Evolutionary conservation across 2,113 vertebrate species (phyloP).

Genomic region (Dicentrarchus labrax): DNA sequence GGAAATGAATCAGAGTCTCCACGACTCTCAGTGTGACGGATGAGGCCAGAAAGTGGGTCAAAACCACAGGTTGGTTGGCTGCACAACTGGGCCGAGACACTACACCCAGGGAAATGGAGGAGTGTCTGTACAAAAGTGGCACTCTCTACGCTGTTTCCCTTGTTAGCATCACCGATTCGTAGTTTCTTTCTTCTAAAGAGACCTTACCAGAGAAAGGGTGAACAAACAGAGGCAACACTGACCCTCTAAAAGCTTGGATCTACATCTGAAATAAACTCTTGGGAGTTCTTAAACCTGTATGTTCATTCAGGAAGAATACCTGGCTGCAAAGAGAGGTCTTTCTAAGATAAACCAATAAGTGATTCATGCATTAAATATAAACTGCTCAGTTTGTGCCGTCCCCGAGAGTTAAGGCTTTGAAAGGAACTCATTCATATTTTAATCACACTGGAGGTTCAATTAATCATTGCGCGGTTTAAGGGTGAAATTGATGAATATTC

Average conservation of each 20-base stretch:
- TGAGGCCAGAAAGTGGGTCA: slow-evolving; percentile 79
- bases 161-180: slow-evolving; percentile 20
- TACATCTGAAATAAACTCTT: not conserved
- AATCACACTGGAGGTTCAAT: slow-evolving; percentile 80
- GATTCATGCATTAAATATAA: slow-evolving; percentile 79
- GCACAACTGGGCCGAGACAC: slow-evolving; percentile 70
- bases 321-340: slow-evolving; percentile 47
- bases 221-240: not conserved
- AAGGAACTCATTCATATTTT: slow-evolving; percentile 81
- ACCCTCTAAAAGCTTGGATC: not conserved
- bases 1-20: slow-evolving; percentile 69
- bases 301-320: slow-evolving; percentile 33
- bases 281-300: not conserved
- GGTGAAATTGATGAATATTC: slow-evolving; percentile 83
- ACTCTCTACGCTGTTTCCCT: not conserved
- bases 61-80: slow-evolving; percentile 74
- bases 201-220: not conserved
- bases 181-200: not conserved
- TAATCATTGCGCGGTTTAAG: slow-evolving; percentile 79
- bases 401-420: slow-evolving; percentile 73
- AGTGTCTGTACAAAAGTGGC: slow-evolving; percentile 27
- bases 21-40: slow-evolving; percentile 65
- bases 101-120: slow-evolving; percentile 44
- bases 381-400: slow-evolving; percentile 55
- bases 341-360: slow-evolving; percentile 73